phyloP scores from a whole-genome alignment of 2,888 invertebrate genomes.

The Holacanthella duospinosa region DNA sequence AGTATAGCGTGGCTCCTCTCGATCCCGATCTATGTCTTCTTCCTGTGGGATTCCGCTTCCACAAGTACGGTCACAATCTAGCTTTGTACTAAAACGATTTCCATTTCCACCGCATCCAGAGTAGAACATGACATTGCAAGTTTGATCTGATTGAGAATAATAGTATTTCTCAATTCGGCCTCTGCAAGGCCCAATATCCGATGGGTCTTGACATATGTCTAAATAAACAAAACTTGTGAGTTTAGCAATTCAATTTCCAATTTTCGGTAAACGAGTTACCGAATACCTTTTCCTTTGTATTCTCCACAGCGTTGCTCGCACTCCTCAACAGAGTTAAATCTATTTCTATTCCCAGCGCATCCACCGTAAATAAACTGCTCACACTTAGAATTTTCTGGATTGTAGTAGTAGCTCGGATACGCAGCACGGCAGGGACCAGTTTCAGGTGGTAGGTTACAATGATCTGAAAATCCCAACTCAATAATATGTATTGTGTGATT shows the following conservation, averaged over 20 bases:
- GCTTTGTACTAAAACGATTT: conserved; percentile 61
- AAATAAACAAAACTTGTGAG: conserved; percentile 29
- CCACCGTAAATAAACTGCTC: conserved; percentile 61
- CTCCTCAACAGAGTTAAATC: conserved; percentile 61
- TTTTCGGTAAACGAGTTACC: too few relatives aligned
- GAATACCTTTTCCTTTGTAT: conserved; percentile 3
- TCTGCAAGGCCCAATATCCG: conserved; percentile 61
- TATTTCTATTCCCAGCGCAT: conserved; percentile 72
- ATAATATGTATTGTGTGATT: background rate
- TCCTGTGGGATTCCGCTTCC: conserved; percentile 47
- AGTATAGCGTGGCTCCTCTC: background rate
- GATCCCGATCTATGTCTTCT: conserved; percentile 52
- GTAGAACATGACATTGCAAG: conserved; percentile 30
- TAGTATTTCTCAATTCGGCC: conserved; percentile 57
- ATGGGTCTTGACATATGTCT: conserved; percentile 62
- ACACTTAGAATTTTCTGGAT: conserved; percentile 39
- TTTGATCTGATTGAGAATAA: conserved; percentile 52
- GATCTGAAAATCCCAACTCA: too few relatives aligned
- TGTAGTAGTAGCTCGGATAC: conserved; percentile 60
- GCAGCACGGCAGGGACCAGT: conserved; percentile 40
- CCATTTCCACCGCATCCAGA: conserved; percentile 59
- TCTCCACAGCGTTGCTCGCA: conserved; percentile 43
- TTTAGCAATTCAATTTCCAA: conserved; percentile 1
- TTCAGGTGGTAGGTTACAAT: conserved; percentile 7
- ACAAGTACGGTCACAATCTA: conserved; percentile 51